Percentiles rank a stretch among this genome's conserved stretches.
These are phyloP conservation scores for Acanthosepion lycidas DNA, from an alignment of 2,888 invertebrate genomes.

Conservation along the genomic window DNA sequence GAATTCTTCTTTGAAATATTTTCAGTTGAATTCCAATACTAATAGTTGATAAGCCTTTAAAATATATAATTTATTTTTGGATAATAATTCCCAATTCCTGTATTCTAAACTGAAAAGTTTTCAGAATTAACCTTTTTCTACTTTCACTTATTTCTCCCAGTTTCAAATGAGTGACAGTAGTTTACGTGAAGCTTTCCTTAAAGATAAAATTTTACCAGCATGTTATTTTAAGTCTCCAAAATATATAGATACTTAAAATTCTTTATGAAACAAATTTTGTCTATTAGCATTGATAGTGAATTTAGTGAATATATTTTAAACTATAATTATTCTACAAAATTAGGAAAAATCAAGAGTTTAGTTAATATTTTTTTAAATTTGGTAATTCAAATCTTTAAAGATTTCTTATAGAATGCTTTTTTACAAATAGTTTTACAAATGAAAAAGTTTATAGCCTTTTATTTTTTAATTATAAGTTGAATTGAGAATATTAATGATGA, in stretches of 20 bases:
- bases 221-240: neutral
- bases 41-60: neutral
- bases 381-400: neutral
- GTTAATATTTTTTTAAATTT: neutral
- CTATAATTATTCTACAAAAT: neutral
- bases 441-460: neutral
- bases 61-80: neutral
- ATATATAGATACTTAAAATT: neutral
- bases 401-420: neutral
- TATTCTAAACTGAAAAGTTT: neutral
- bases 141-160: neutral
- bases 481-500: neutral
- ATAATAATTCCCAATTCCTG: neutral
- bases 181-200: neutral
- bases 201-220: neutral
- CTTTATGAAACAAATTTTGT: neutral
- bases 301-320: neutral
- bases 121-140: neutral
- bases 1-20: neutral
- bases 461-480: neutral
- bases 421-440: neutral
- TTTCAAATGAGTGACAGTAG: neutral
- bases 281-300: neutral
- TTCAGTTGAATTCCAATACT: neutral
- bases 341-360: neutral